Evolutionary conservation across 2,888 invertebrate genomes (phyloP), one percentile per base, ranked within the genome.

Genomic region (Lochmaea crataegi): DNA sequence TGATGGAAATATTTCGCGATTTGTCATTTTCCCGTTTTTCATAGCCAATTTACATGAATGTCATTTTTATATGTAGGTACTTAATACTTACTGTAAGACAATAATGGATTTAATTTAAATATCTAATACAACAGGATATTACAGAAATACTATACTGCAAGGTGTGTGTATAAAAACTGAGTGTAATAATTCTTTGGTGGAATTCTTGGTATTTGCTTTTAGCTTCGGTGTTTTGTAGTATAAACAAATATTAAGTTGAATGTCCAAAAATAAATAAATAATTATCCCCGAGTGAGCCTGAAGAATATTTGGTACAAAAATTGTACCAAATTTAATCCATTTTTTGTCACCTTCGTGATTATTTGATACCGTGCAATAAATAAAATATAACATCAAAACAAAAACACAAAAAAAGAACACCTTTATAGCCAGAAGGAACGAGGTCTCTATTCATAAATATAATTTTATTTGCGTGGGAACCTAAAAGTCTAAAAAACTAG

Each of bases 391-490:
- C 56, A 66, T 67, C 42, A 60, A 6, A 32, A 67, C 68, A 57
- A 68, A 65, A 65, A 60, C 65, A 48, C 48, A 65, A 48, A 60
- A 53, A 67, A 67, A 72, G 18, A 32, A 64, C 61, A 53, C 74
- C 70, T 66, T 32, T 3, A 45, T 26, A 51, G 75, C 71, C 64
- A 26, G 32, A 57, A 67, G 72, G 26, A 56, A 68, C 38, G 64
- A 22, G 57, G 60, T 71, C 73, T 71, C 72, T 69, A 68, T 67
- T 76, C 77, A 80, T 82, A 81, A 81, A 81, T 80, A 78, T 79
- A 67, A 75, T 72, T 80, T 81, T 81, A 82, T 81, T 80, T 82
- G 82, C 81, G 82, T 82, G 82, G 82, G 82, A 82, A 81, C 75
- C 63, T 63, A 60, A 77, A 12, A 45, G 42, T 2, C 76, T 76